Conservation (phyloP, 2,888 invertebrate genomes). For the Unio pictorum region DNA sequence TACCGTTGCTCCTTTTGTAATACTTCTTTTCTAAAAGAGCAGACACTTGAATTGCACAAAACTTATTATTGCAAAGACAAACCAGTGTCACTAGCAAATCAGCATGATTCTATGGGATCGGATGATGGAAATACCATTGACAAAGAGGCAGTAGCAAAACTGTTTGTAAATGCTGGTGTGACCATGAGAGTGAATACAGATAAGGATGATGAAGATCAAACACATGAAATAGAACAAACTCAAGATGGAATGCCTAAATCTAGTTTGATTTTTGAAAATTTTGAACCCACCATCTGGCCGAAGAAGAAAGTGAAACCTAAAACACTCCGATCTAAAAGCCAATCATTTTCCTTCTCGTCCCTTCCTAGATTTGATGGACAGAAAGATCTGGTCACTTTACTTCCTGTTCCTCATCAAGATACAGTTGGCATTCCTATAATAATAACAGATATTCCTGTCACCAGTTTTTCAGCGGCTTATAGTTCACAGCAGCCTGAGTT, state of each 20-base stretch:
- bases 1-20: slow-evolving; percentile 81
- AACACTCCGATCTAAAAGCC: too few relatives aligned
- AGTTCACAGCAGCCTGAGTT: neutral
- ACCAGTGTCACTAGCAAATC: slow-evolving; percentile 1
- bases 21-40: slow-evolving; percentile 84
- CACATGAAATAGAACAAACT: neutral
- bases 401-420: too few relatives aligned
- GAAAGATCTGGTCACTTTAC: too few relatives aligned
- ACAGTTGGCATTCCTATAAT: too few relatives aligned
- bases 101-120: slow-evolving; percentile 3
- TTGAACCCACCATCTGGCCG: slow-evolving; percentile 8
- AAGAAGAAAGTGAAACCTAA: neutral
- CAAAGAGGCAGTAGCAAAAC: slow-evolving; percentile 18
- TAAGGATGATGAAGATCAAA: neutral
- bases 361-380: too few relatives aligned
- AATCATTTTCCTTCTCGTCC: too few relatives aligned
- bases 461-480: slow-evolving; percentile 2
- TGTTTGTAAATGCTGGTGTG: slow-evolving; percentile 9
- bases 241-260: neutral
- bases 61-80: slow-evolving; percentile 79
- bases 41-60: slow-evolving; percentile 86
- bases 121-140: slow-evolving; percentile 5
- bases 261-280: slow-evolving; percentile 10
- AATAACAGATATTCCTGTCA: neutral
- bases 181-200: neutral